phyloP scores from a whole-genome alignment of 2,113 vertebrate species.

The Syngnathus typhle region DNA sequence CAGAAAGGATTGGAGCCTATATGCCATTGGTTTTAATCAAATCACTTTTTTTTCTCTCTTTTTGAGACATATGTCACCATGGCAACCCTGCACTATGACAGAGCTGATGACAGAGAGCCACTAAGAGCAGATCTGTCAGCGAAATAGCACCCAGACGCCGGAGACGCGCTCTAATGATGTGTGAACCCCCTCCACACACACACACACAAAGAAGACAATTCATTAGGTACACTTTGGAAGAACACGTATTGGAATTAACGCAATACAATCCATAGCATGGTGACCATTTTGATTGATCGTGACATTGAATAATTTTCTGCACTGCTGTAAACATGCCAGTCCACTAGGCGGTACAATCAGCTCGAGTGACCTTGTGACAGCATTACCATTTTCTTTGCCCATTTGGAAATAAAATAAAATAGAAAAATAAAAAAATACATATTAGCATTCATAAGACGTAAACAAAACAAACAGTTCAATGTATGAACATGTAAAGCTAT shows the following conservation, averaged over 20 bases:
- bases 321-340: not conserved
- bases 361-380: not conserved
- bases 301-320: not conserved
- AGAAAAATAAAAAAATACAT: not conserved
- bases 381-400: not conserved
- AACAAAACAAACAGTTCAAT: not conserved
- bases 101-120: slow-evolving; percentile 82
- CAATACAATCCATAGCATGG: too few species aligned
- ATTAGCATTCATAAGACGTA: not conserved
- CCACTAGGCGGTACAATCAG: slow-evolving; percentile 1
- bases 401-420: not conserved
- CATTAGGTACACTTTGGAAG: not conserved
- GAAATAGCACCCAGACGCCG: slow-evolving; percentile 66
- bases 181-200: not conserved
- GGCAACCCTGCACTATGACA: slow-evolving; percentile 83
- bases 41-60: slow-evolving; percentile 56
- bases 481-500: slow-evolving; percentile 1
- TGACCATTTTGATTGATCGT: not conserved
- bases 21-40: slow-evolving; percentile 46
- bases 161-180: slow-evolving; percentile 43
- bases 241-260: not conserved
- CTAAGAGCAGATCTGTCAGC: slow-evolving; percentile 79
- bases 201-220: not conserved
- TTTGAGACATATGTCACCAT: slow-evolving; percentile 66
- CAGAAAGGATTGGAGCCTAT: slow-evolving; percentile 13